Base-by-base conservation (phyloP, 2,113 vertebrate genomes). In the Manacus vitellinus region DNA sequence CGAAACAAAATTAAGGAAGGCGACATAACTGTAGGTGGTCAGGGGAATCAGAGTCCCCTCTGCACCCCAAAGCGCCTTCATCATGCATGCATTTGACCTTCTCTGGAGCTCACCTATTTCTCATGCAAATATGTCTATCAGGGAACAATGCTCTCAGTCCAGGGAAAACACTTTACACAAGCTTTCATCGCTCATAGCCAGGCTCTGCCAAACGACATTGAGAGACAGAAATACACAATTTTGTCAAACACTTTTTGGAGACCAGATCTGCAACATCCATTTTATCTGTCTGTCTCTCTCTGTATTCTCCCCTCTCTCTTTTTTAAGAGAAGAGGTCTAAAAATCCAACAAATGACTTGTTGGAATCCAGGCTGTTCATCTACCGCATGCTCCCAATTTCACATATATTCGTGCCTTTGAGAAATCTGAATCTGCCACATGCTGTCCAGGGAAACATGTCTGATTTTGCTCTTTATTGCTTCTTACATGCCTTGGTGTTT, bases 391-490 rank as follows among this genome's bases (percentile, higher is more conserved):
- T 96, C 66, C 75, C 90, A 84, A 6, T 76, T 93, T 89, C 87
- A 88, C 54, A 68, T 94, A 44, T 67, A 58, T 73, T 80, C 11
- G 0, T 88, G 83, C 76, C 83, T 95, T 92, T 72, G 43, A 95
- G 87, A 95, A 94, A 95, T 39, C 81, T 75, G 89, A 88, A 79
- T 70, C 91, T 81, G 74, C 83, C 81, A 87, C 94, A 92, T 88
- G 70, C 58, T 84, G 85, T 84, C 86, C 43, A 39, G 72, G 71
- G 61, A 75, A 89, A 93, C 22, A 35, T 81, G 77, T 61, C 28
- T 74, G 77, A 79, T 95, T 95, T 89, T 84, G 33, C 78, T 93
- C 75, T 96, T 97, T 94, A 92, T 97, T 97, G 81, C 85, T 94
- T 89, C 80, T 95, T 77, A 72, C 86, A 96, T 92, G 89, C 94